phyloP scores from a whole-genome alignment of 30 jellyfish, hydroid and myxozoan species.

The Pelagia noctiluca region DNA sequence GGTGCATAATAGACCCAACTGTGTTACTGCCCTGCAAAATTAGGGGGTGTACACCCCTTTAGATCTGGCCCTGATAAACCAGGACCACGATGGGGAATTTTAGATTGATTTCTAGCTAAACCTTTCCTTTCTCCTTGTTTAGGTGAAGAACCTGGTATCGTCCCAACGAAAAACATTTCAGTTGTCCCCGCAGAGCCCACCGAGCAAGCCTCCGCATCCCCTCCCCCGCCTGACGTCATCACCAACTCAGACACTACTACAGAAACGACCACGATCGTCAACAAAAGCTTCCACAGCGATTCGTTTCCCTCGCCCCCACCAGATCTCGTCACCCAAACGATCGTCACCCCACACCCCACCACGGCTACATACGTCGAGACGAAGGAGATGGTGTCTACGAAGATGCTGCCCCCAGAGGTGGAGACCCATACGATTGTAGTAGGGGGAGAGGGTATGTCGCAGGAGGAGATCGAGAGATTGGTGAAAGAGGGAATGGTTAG shows the following conservation, averaged over 20 bases:
- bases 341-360: slow-evolving; percentile 19
- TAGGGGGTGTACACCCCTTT: no score
- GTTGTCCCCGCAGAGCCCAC: slow-evolving; percentile 53
- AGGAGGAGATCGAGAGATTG: slow-evolving; percentile 55
- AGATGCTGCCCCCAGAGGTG: slow-evolving; percentile 53
- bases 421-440: slow-evolving; percentile 54
- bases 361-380: slow-evolving; percentile 29
- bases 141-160: slow-evolving; percentile 40
- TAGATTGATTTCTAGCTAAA: neutral
- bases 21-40: no score
- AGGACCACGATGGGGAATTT: no score
- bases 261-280: slow-evolving; percentile 10
- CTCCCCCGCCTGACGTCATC: slow-evolving; percentile 78
- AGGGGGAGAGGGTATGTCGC: slow-evolving; percentile 29
- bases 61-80: no score
- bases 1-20: no score
- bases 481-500: slow-evolving; percentile 30
- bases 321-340: slow-evolving; percentile 55
- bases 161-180: slow-evolving; percentile 48
- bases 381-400: slow-evolving; percentile 27
- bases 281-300: slow-evolving; percentile 19
- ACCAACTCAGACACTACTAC: slow-evolving; percentile 38
- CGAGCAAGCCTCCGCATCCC: neutral
- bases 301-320: slow-evolving; percentile 73
- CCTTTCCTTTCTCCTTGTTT: neutral